Conservation (phyloP, 2,888 invertebrate genomes). For the Peribatodes rhomboidaria region DNA sequence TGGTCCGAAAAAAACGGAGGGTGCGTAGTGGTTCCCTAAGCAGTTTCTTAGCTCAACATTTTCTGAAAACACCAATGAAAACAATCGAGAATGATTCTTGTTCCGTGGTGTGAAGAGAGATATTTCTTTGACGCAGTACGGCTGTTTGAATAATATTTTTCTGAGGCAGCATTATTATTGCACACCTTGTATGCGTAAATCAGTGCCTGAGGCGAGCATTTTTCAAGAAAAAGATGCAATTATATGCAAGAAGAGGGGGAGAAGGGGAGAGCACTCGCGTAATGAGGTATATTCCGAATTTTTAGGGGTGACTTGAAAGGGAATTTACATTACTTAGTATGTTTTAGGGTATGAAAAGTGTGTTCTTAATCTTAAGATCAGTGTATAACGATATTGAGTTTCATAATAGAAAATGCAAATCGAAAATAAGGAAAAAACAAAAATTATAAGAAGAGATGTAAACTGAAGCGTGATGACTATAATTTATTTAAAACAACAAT, state of each 20-base stretch:
- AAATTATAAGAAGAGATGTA: not conserved
- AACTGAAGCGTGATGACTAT: not conserved
- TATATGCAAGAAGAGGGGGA: constrained; percentile 78
- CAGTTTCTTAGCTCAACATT: constrained; percentile 81
- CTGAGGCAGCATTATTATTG: constrained; percentile 82
- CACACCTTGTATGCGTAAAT: constrained; percentile 87
- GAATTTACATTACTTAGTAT: constrained; percentile 41
- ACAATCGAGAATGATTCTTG: constrained; percentile 64
- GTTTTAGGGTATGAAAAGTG: constrained; percentile 30
- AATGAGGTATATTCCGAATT: constrained; percentile 68
- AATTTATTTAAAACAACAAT: not conserved
- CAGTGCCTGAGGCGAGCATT: constrained; percentile 82
- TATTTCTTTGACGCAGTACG: constrained; percentile 53
- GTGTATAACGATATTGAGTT: not conserved
- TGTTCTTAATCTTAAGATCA: constrained; percentile 22
- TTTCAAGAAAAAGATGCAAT: constrained; percentile 84
- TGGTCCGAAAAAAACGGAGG: constrained; percentile 78
- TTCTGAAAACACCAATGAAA: constrained; percentile 68
- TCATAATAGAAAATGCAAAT: not conserved
- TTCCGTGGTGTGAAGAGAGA: constrained; percentile 53
- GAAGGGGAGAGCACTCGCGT: constrained; percentile 63
- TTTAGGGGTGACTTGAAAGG: constrained; percentile 51
- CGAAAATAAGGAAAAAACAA: not conserved
- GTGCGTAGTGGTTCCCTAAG: constrained; percentile 75
- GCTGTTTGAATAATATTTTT: constrained; percentile 77